Base-by-base conservation (phyloP, 2,888 invertebrate species). In the Beris chalybata region DNA sequence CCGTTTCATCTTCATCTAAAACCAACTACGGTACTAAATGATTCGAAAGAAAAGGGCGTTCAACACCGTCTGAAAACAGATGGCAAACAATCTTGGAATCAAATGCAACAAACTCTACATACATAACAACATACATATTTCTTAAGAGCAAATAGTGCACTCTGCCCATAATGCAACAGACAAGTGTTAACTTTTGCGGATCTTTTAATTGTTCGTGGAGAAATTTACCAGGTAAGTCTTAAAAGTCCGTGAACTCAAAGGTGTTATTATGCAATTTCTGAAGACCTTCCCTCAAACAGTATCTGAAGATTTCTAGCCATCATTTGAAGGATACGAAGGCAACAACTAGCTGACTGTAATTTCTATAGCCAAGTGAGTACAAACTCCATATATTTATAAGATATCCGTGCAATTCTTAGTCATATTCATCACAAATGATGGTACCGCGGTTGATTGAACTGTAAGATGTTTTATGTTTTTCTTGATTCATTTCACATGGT, bases 361-460 rank as follows among this genome's bases (percentile, higher is more conserved):
- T 22, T 22, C 22, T 22, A 22, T 22, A 22, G 22, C 22, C 22
- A 22, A 22, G 22, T 22, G 22, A 22, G 22, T 22, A 22, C 22
- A 22, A 22, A 3, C 22, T 22, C 22, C 22, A 22, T 22, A 3
- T 3, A 22, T 22, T 22, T 22, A 22, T 22, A 22, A 22, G 22
- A 22, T 22, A 22, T 22, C 22, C 22, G 22, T 22, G 3, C 22
- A 22, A 22, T 22, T 22, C 22, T 22, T 22, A 22, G 22, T 22
- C 22, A 22, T 22, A 22, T 22, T 22, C 22, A 22, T 22, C 22
- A 22, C 22, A 22, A 22, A 12, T 45, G 57, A 44, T 45, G 57
- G 57, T 52, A 29, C 48, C 22, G 12, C 47, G 48, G 59, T 59
- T 59, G 59, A 59, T 48, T 59, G 59, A 59, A 59, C 59, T 59